Evolutionary conservation across 2,113 vertebrate species (phyloP).

Genomic region (Embiotoca jacksoni): DNA sequence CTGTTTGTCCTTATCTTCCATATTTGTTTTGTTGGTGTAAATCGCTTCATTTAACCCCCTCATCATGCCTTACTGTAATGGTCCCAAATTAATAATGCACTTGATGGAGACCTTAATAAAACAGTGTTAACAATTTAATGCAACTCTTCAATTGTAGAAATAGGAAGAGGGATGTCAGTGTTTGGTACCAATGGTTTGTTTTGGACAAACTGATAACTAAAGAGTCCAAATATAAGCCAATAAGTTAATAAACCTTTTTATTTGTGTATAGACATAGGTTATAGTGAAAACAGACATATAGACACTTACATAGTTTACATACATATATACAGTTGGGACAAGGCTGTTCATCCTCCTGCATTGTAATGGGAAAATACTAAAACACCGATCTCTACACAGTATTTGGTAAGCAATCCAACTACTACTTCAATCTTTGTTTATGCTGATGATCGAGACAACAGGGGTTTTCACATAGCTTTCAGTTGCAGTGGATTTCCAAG

Average conservation of each 20-base stretch:
- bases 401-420: conserved; percentile 68
- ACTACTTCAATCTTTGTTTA: conserved; percentile 48
- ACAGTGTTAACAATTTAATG: neutral
- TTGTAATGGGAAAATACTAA: conserved; percentile 67
- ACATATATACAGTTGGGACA: conserved; percentile 85
- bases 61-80: neutral
- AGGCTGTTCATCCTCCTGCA: conserved; percentile 81
- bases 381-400: conserved; percentile 55
- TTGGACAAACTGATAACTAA: conserved; percentile 1
- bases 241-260: conserved; percentile 88
- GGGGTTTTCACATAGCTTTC: conserved; percentile 35
- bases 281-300: conserved; percentile 87
- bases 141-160: neutral
- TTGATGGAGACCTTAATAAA: neutral
- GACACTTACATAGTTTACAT: conserved; percentile 83
- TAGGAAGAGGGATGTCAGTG: neutral
- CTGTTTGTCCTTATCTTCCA: neutral
- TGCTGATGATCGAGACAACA: conserved; percentile 45
- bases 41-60: neutral
- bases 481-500: conserved; percentile 44
- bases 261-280: conserved; percentile 86
- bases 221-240: conserved; percentile 38
- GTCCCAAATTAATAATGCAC: neutral
- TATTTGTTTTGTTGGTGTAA: neutral
- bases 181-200: neutral